Percentiles rank a stretch among this genome's conserved stretches.
phyloP scores from a whole-genome alignment of 2,113 vertebrate genomes.

The Bos taurus region DNA sequence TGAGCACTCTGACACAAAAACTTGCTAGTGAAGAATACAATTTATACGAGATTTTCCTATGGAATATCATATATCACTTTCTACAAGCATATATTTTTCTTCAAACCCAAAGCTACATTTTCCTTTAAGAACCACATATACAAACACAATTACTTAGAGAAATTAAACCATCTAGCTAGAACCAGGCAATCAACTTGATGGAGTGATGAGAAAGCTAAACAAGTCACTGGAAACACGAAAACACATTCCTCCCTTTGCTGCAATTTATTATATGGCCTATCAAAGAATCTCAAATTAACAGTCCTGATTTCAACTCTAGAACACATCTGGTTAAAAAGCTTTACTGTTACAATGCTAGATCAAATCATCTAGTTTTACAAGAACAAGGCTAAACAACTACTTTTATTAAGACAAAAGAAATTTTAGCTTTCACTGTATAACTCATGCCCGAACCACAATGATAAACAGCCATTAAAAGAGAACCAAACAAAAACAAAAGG shows the following conservation, averaged over 20 bases:
- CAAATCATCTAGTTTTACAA: not conserved
- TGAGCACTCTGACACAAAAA: not conserved
- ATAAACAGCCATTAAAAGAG: not conserved
- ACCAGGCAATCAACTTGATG: not conserved
- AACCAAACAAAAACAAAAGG: not conserved
- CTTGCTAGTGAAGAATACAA: not conserved
- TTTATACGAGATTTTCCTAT: not conserved
- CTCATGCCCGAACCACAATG: not conserved
- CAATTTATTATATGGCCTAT: not conserved
- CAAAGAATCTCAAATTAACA: slow-evolving; percentile 18
- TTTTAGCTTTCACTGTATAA: not conserved
- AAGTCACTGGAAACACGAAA: not conserved
- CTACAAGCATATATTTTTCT: not conserved
- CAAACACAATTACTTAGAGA: slow-evolving; percentile 15
- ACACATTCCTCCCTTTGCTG: not conserved
- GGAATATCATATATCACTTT: not conserved
- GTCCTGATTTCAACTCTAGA: not conserved
- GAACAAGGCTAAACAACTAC: not conserved
- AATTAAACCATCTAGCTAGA: slow-evolving; percentile 3
- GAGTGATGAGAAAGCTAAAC: not conserved
- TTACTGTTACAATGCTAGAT: not conserved
- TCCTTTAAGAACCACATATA: not conserved
- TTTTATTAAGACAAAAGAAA: not conserved
- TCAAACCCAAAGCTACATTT: not conserved
- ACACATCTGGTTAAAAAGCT: not conserved